Base-by-base conservation (phyloP, 2,888 invertebrate genomes). In the Hirtodrosophila cameraria region DNA sequence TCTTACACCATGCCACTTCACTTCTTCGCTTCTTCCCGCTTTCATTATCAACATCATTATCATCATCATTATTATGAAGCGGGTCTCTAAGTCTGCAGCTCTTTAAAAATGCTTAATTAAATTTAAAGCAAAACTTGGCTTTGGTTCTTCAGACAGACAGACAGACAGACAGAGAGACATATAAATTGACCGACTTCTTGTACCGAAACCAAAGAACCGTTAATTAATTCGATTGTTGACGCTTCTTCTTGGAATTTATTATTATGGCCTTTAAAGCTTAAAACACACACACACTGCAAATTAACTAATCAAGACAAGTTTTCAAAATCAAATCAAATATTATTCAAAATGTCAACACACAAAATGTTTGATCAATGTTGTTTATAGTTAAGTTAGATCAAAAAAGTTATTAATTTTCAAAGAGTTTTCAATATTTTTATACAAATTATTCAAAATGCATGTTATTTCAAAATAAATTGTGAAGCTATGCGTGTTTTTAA, bases 141-240 rank as follows among this genome's bases (percentile, higher is more conserved):
- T 35, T 25, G 33, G 39, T 7, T 48, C 49, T 42, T 18, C 28
- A 41, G 33, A 49, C 23, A 23, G 2, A 20, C 5, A 5, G 2
- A 20, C 5, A 5, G 2, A 20, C 5, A 5, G 2, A 20, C 18
- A 20, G 18, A 20, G 5, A 38, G 30, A 52, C 43, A 46, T 48
- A 55, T 48, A 55, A 75, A 73, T 70, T 85, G 87, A 79, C 87
- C 87, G 87, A 82, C 63, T 86, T 82, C 73, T 79, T 69, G 63
- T 67, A 64, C 75, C 70, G 63, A 62, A 67, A 69, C 72, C 83
- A 31, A 62, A 66, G 36, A 60, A 45, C 80, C 76, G 87, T 86
- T 82, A 82, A 86, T 85, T 78, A 72, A 82, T 86, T 84, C 57
- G 74, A 69, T 74, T 71, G 53, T 74, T 30, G 49, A 72, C 50